These are phyloP conservation scores for Cryptotis parvus DNA, from an alignment of 2,113 vertebrate genomes.

Conservation along the genomic window DNA sequence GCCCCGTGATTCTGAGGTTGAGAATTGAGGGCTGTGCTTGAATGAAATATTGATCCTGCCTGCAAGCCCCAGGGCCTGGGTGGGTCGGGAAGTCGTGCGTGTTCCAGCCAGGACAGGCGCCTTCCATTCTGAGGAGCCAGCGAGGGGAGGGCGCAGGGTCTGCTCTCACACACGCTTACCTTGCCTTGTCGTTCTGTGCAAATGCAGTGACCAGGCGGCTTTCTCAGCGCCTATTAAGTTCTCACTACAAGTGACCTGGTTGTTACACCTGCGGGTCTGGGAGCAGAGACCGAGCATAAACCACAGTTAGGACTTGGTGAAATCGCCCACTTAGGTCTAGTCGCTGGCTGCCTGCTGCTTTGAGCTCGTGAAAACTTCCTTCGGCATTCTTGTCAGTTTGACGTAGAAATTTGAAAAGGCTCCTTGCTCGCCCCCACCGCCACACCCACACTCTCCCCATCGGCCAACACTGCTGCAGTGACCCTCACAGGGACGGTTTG, in stretches of 20 bases:
- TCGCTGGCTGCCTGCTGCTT: background rate
- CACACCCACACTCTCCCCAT: too few relatives aligned
- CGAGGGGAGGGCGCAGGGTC: background rate
- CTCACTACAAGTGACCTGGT: background rate
- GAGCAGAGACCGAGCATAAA: background rate
- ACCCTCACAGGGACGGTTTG: too few relatives aligned
- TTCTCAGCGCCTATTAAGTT: background rate
- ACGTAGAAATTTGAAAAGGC: background rate
- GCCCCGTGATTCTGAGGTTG: constrained; percentile 39
- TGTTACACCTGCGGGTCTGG: background rate
- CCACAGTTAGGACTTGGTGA: background rate
- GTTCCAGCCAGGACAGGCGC: constrained; percentile 20
- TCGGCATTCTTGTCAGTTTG: background rate
- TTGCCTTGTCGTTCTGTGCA: background rate
- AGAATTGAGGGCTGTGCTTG: constrained; percentile 29
- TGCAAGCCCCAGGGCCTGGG: background rate
- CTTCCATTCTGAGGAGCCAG: background rate
- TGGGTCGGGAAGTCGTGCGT: background rate
- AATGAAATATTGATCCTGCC: constrained; percentile 2
- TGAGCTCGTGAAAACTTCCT: background rate
- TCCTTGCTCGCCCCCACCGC: too few relatives aligned
- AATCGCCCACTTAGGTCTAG: background rate
- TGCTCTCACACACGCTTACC: background rate
- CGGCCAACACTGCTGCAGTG: too few relatives aligned
- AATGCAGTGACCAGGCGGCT: background rate